phyloP scores from a whole-genome alignment of 2,113 vertebrate species.

The Ochotona curzoniae region DNA sequence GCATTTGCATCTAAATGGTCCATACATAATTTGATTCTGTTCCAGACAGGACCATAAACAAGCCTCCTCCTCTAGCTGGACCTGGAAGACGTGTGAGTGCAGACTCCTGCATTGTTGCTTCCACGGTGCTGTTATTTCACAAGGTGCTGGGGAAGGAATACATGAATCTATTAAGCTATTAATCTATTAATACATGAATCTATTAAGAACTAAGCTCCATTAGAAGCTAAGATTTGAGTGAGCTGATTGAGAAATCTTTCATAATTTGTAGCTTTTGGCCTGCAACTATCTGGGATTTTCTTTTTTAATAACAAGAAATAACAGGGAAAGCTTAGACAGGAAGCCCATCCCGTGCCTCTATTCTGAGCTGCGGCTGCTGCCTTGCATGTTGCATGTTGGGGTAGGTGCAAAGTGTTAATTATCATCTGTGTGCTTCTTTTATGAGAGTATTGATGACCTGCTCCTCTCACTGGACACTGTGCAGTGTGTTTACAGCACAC shows the following conservation, averaged over 20 bases:
- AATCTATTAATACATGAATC: conserved; percentile 80
- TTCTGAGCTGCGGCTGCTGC: conserved; percentile 29
- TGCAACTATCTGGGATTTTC: conserved; percentile 55
- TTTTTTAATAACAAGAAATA: background rate
- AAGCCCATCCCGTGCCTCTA: conserved; percentile 26
- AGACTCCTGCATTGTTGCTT: conserved; percentile 63
- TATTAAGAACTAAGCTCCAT: conserved; percentile 78
- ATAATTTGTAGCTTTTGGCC: conserved; percentile 59
- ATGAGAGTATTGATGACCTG: conserved; percentile 66
- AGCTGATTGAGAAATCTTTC: conserved; percentile 78
- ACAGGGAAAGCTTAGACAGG: background rate
- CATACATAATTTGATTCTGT: conserved; percentile 81
- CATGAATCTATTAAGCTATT: conserved; percentile 84
- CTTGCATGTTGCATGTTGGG: background rate
- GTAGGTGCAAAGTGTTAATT: conserved; percentile 72
- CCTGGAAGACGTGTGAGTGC: conserved; percentile 1
- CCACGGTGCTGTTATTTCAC: conserved; percentile 80
- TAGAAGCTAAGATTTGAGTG: conserved; percentile 72
- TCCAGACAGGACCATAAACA: conserved; percentile 67
- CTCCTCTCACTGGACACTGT: conserved; percentile 29
- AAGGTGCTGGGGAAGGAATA: conserved; percentile 78
- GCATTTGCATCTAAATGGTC: conserved; percentile 85
- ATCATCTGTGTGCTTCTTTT: conserved; percentile 61
- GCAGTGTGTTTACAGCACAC: conserved; percentile 62
- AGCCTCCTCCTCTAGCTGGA: background rate